phyloP scores from a whole-genome alignment of 2,888 invertebrate species.

The Tenthredo amoena region DNA sequence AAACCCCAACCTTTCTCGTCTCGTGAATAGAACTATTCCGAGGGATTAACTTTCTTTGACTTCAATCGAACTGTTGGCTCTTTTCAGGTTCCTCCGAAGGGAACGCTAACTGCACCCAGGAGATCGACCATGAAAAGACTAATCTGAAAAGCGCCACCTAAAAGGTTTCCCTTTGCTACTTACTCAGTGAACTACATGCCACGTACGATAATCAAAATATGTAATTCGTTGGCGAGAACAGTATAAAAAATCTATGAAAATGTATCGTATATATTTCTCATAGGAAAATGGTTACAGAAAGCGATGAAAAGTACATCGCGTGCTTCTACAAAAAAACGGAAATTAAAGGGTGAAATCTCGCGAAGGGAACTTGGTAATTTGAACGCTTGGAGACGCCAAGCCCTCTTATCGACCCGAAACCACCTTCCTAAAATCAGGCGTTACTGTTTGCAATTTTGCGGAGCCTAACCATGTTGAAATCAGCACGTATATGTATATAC shows the following conservation, averaged over 20 bases:
- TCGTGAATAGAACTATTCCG: constrained; percentile 45
- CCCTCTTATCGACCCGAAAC: constrained; percentile 51
- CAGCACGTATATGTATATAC: background rate
- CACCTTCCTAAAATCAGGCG: constrained; percentile 13
- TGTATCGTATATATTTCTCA: background rate
- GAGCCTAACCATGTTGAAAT: background rate
- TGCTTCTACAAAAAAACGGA: background rate
- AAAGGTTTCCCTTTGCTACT: constrained; percentile 48
- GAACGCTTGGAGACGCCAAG: constrained; percentile 50
- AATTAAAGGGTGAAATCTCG: constrained; percentile 36
- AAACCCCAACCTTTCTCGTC: constrained; percentile 10
- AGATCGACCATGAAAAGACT: constrained; percentile 50
- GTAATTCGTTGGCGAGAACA: background rate
- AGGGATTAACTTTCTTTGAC: constrained; percentile 51
- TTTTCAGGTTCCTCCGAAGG: constrained; percentile 36
- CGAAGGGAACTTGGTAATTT: constrained; percentile 42
- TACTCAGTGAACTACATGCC: constrained; percentile 4
- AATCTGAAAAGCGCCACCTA: constrained; percentile 37
- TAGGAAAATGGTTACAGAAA: background rate
- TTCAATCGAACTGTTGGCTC: constrained; percentile 49
- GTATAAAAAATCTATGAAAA: background rate
- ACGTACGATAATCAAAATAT: constrained; percentile 39
- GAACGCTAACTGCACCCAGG: constrained; percentile 48
- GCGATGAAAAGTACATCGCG: background rate
- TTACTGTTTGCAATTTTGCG: background rate